Base-by-base conservation (phyloP, 2,888 invertebrate species). In the Cryptus armator region DNA sequence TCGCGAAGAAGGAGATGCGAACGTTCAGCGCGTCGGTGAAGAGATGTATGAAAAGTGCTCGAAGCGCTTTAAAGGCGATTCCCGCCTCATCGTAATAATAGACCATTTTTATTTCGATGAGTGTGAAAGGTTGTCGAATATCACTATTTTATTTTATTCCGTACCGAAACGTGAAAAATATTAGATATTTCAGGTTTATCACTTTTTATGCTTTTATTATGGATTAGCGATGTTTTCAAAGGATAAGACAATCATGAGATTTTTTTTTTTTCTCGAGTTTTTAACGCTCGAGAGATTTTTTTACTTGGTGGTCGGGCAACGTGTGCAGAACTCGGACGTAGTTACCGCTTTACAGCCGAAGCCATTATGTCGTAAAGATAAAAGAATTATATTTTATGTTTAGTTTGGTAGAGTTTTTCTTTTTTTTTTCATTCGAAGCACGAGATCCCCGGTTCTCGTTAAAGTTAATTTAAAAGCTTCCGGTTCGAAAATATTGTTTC, bases 31-130 rank as follows among this genome's bases (percentile, higher is more conserved):
- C 48, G 12, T 37, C 44, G 77, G 3, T 2, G 44, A 46, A 19
- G 64, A 29, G 46, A 75, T 72, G 64, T 56, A 46, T 67, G 67
- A 53, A 77, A 56, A 75, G 37, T 71, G 68, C 74, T 74, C 32
- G n/a, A 32, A 67, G 80, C 66, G 53, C 72, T 72, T 51, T 32
- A 67, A 67, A 67, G 66, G 46, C 46, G 71, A 14, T 53, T 64
- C 19, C n/a, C 48, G 24, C 62, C 24, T 44, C 46, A 19, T 66
- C 44, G 72, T 24, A 10, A 32, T 51, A 64, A 66, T 29, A 62
- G 62, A 7, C 62, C 32, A 62, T 62, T 53, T 72, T 79, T 71
- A 10, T 19, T 77, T 24, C 59, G 24, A 19, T 43, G 48, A 71
- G 19, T 32, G 66, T 6, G 53, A 62, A 14, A 14, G 62, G 29